phyloP scores from a whole-genome alignment of 2,888 invertebrate species.

The Ophion obscuratus region DNA sequence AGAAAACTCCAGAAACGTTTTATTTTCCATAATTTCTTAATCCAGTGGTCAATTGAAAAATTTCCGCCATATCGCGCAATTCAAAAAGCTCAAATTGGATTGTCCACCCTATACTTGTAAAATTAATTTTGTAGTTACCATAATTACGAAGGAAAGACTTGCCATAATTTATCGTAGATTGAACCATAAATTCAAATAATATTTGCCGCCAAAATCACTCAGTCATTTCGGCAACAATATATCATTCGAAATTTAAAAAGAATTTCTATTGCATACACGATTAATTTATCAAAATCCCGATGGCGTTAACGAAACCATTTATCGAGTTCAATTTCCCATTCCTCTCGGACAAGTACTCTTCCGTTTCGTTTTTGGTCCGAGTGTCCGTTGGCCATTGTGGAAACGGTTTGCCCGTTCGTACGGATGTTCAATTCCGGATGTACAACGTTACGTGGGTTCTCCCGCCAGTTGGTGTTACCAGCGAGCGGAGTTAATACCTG shows the following conservation, averaged over 20 bases:
- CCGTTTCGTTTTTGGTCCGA: slow-evolving; percentile 51
- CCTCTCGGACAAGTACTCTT: slow-evolving; percentile 27
- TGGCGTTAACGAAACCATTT: slow-evolving; percentile 73
- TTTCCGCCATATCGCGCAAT: neutral
- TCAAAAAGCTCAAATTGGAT: neutral
- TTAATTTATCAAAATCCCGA: slow-evolving; percentile 70
- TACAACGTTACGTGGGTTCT: slow-evolving; percentile 65
- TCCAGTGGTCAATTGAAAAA: too few relatives aligned
- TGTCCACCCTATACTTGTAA: neutral
- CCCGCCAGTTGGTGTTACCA: slow-evolving; percentile 57
- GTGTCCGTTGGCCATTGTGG: slow-evolving; percentile 51
- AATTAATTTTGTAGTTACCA: neutral
- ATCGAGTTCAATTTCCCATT: slow-evolving; percentile 72
- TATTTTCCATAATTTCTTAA: neutral
- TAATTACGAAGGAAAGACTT: neutral
- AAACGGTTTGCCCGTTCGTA: slow-evolving; percentile 50
- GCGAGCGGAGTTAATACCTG: slow-evolving; percentile 67
- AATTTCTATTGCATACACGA: slow-evolving; percentile 30
- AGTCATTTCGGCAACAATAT: slow-evolving; percentile 60
- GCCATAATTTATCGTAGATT: neutral
- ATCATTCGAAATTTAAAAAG: slow-evolving; percentile 61
- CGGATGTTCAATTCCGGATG: slow-evolving; percentile 70
- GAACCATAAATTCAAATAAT: slow-evolving; percentile 19
- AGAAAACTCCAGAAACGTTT: neutral
- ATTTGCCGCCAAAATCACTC: neutral